These are phyloP conservation scores for Spisula solida DNA, from an alignment of 2,888 invertebrate species.

Conservation along the genomic window DNA sequence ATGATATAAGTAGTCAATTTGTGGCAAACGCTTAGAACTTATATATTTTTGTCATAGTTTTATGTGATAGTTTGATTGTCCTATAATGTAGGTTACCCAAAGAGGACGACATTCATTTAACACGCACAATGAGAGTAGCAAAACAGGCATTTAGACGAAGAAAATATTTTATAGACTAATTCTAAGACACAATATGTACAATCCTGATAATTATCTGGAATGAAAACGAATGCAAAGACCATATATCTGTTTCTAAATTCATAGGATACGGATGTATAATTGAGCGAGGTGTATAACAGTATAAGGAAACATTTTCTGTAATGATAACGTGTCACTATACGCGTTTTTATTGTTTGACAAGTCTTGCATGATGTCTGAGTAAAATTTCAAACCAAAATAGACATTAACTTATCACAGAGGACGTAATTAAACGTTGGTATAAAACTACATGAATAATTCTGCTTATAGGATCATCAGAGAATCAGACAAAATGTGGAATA, in stretches of 20 bases:
- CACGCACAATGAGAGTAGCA: neutral
- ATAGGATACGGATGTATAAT: constrained; percentile 3
- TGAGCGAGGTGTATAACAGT: neutral
- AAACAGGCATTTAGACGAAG: neutral
- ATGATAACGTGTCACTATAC: constrained; percentile 31
- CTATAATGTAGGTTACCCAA: neutral
- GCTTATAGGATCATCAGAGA: neutral
- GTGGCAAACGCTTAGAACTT: too few species aligned
- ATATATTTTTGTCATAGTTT: too few species aligned
- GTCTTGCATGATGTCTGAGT: constrained; percentile 56
- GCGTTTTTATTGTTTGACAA: constrained; percentile 46
- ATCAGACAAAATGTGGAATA: neutral
- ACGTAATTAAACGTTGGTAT: constrained; percentile 32
- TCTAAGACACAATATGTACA: neutral
- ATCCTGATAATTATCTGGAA: neutral
- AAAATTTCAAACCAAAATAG: constrained; percentile 21
- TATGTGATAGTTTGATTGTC: too few species aligned
- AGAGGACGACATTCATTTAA: neutral
- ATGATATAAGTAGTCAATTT: too few species aligned
- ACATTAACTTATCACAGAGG: constrained; percentile 24
- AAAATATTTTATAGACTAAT: neutral
- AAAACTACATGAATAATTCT: neutral
- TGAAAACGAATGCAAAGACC: neutral
- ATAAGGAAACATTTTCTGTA: constrained; percentile 28
- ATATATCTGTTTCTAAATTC: constrained; percentile 17